A percentile compares a stretch with the other conserved stretches of the same genome.
Evolutionary conservation across 2,113 vertebrate genomes (phyloP).

Genomic region (Gracilinanus agilis): DNA sequence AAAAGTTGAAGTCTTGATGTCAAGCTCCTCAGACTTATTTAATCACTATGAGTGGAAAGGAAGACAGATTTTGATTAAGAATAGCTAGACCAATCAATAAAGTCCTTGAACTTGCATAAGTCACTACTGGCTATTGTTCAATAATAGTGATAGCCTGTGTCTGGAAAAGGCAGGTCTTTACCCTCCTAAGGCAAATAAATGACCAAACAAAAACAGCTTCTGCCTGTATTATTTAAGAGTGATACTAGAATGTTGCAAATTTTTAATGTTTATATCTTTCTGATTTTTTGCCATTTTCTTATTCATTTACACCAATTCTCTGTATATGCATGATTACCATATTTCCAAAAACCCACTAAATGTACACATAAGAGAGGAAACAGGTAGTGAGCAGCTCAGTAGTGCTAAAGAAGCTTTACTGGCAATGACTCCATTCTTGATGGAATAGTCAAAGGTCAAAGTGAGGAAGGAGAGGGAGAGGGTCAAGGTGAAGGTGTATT

Average conservation of each 20-base stretch:
- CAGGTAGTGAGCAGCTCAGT: conserved; percentile 10
- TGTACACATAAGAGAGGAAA: conserved; percentile 51
- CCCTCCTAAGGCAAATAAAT: conserved; percentile 53
- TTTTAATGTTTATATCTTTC: background rate
- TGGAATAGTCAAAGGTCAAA: conserved; percentile 71
- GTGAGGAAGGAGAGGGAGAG: conserved; percentile 50
- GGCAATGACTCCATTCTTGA: conserved; percentile 69
- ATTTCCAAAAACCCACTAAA: conserved; percentile 35
- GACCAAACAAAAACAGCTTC: background rate
- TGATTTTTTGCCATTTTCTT: background rate
- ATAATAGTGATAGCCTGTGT: conserved; percentile 83
- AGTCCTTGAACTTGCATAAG: conserved; percentile 94
- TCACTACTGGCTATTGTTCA: conserved; percentile 85
- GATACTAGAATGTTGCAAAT: conserved; percentile 19
- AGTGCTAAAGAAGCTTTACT: conserved; percentile 55
- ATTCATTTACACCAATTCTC: background rate
- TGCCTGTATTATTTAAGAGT: background rate
- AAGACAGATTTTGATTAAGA: conserved; percentile 92
- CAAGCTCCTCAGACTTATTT: conserved; percentile 89
- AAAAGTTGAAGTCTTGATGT: conserved; percentile 85
- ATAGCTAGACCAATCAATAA: conserved; percentile 90
- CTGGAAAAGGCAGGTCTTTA: conserved; percentile 78
- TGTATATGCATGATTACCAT: conserved; percentile 27
- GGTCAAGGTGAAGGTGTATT: conserved; percentile 80
- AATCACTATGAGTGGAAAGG: conserved; percentile 92